Percentiles rank a stretch among this genome's conserved stretches.
Evolutionary conservation across 2,888 invertebrate species (phyloP).

Genomic region (Cryptophagus acutangulus): DNA sequence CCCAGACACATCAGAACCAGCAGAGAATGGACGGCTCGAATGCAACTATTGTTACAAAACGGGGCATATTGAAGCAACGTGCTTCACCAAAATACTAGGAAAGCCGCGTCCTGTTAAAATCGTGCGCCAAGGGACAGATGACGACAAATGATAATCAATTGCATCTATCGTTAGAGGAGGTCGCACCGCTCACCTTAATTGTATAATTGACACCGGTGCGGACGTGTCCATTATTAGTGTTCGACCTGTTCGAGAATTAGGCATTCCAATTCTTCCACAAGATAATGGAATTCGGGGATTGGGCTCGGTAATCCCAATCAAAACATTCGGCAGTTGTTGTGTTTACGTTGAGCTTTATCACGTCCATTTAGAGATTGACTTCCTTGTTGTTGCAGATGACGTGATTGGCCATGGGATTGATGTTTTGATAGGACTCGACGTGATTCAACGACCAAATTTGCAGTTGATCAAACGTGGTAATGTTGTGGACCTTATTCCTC

Average conservation of each 20-base stretch:
- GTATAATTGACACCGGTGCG: constrained; percentile 2
- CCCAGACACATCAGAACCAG: background rate
- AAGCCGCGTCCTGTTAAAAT: background rate
- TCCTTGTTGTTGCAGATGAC: background rate
- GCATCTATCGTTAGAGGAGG: background rate
- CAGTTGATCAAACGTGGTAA: background rate
- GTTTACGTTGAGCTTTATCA: background rate
- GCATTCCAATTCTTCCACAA: background rate
- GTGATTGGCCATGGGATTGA: background rate
- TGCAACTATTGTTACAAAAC: background rate
- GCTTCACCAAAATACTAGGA: background rate
- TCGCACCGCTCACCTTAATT: background rate
- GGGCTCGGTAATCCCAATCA: background rate
- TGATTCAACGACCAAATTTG: background rate
- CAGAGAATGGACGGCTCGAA: background rate
- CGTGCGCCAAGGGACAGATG: background rate
- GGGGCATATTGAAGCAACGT: background rate
- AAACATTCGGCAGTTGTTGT: background rate
- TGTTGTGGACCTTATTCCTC: background rate
- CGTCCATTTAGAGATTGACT: background rate
- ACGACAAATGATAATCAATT: background rate
- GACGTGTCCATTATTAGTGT: background rate
- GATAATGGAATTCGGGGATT: background rate
- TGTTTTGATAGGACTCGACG: background rate
- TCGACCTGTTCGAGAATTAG: background rate